Percentiles rank a stretch among this genome's conserved stretches.
Evolutionary conservation across 2,113 vertebrate species (phyloP).

Genomic region (Chitala chitala): DNA sequence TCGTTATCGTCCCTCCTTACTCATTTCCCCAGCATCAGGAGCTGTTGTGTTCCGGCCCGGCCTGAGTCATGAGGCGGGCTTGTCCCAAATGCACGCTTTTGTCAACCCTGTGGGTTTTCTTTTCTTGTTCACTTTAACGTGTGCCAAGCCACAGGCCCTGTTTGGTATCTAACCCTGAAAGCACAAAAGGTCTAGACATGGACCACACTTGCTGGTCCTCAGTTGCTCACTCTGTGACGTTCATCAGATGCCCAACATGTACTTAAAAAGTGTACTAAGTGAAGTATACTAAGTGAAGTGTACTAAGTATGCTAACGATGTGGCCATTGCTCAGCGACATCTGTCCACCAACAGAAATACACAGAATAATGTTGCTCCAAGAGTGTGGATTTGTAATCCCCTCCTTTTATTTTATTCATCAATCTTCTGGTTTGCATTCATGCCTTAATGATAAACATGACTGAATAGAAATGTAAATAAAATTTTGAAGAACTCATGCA

Average conservation of each 20-base stretch:
- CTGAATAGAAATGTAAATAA: too few relatives aligned
- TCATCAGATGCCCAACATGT: too few relatives aligned
- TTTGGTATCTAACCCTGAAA: background rate
- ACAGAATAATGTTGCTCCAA: too few relatives aligned
- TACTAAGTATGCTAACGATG: too few relatives aligned
- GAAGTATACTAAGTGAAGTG: too few relatives aligned
- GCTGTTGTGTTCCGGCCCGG: background rate
- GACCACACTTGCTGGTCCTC: background rate
- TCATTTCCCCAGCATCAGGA: constrained; percentile 13
- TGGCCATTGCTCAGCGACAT: background rate
- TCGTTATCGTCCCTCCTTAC: background rate
- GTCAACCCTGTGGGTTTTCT: background rate
- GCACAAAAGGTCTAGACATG: background rate
- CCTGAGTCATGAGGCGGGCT: background rate
- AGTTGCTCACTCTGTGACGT: background rate
- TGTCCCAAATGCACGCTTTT: background rate
- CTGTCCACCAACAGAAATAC: background rate
- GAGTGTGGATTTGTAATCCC: too few relatives aligned
- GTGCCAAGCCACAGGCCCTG: background rate
- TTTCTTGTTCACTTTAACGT: background rate
- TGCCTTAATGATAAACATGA: too few relatives aligned
- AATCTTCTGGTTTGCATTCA: too few relatives aligned
- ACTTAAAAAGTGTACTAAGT: too few relatives aligned
- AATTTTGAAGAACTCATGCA: background rate
- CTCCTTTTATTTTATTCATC: too few relatives aligned